Evolutionary conservation across 2,113 vertebrate genomes (phyloP).

Genomic region (Campylorhamphus procurvoides): DNA sequence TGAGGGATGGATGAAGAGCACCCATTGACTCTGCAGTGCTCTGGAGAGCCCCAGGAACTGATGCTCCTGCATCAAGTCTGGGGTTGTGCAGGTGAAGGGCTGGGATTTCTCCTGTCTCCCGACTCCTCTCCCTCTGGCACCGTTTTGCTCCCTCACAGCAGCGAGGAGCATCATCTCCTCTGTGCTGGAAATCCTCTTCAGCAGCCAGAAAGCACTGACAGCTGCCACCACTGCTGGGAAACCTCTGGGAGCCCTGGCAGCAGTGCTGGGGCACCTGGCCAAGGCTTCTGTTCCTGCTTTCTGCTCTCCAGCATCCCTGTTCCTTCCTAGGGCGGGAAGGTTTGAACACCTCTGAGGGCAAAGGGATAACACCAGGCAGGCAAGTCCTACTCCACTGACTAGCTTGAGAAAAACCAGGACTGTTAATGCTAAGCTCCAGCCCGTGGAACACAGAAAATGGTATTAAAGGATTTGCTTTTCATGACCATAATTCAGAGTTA

Average conservation of each 20-base stretch:
- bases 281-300: neutral
- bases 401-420: constrained; percentile 1
- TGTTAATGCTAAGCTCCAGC: constrained; percentile 71
- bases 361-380: neutral
- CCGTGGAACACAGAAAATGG: constrained; percentile 71
- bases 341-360: neutral
- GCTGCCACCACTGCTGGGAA: neutral
- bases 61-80: fast-evolving
- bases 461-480: constrained; percentile 83
- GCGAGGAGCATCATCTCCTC: neutral
- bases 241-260: neutral
- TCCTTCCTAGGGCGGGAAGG: neutral
- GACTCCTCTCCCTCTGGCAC: neutral
- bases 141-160: fast-evolving
- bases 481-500: constrained; percentile 82
- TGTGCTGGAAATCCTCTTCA: fast-evolving
- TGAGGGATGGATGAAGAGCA: neutral
- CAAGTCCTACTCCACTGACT: neutral
- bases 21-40: fast-evolving
- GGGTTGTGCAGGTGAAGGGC: fast-evolving
- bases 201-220: neutral
- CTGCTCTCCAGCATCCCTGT: neutral
- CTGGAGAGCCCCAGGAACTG: fast-evolving
- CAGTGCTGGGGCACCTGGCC: fast-evolving
- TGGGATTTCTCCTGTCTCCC: neutral